Percentiles rank a stretch among this genome's conserved stretches.
Conservation (phyloP, 2,113 vertebrate species). For the Actenoides hombroni region DNA sequence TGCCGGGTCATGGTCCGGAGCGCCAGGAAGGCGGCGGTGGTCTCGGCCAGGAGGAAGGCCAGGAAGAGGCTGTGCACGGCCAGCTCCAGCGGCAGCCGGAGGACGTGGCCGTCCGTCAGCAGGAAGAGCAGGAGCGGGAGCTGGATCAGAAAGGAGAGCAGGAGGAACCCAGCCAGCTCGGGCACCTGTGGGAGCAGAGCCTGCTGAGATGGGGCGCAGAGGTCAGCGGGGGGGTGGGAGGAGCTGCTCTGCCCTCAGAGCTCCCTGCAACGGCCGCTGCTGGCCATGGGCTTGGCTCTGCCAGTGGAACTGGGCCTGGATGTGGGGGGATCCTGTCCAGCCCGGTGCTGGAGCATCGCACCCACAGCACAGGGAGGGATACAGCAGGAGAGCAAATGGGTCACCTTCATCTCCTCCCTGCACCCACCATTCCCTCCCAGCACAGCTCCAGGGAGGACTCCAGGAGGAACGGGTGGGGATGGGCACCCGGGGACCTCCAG, state of each 20-base stretch:
- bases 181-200: conserved; percentile 74
- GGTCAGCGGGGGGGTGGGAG: neutral
- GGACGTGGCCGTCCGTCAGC: conserved; percentile 72
- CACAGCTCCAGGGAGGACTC: neutral
- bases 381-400: neutral
- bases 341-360: neutral
- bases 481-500: neutral
- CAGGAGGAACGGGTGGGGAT: neutral
- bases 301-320: neutral
- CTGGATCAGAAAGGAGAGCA: conserved; percentile 84
- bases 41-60: conserved; percentile 74
- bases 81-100: conserved; percentile 80
- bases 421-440: fast-evolving
- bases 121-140: conserved; percentile 87
- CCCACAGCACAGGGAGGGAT: neutral
- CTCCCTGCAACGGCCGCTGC: neutral
- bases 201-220: neutral
- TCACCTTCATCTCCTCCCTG: neutral
- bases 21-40: conserved; percentile 70
- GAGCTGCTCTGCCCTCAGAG: neutral
- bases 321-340: neutral
- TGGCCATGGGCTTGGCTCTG: fast-evolving
- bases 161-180: conserved; percentile 84
- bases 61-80: conserved; percentile 77
- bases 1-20: conserved; percentile 80